Evolutionary conservation across 2,888 invertebrate species (phyloP), one percentile per base, ranked within the genome.

Genomic region (Mellilla xanthometata): DNA sequence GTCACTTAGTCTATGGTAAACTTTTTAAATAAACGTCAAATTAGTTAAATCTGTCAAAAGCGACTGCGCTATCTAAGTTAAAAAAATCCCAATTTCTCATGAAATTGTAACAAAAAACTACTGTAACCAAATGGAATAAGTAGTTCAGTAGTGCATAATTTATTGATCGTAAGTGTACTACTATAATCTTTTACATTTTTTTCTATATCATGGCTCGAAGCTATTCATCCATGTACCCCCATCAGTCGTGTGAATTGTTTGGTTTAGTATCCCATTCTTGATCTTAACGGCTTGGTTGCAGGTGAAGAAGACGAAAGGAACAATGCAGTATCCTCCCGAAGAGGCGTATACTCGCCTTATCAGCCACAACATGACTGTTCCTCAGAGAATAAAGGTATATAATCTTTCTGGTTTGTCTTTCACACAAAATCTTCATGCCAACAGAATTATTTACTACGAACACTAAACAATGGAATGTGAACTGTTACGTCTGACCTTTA

Each of bases 351-450:
- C 86, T 54, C 77, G 89, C 56, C 84, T 86, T 44, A 87, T 89
- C 65, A 89, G 87, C 71, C 88, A 89, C 62, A 86, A 88, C 52
- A 89, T 88, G 89, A 89, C 89, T 53, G 89, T 88, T 47, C 88
- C 89, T 42, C 89, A 89, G 69, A 78, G 89, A 57, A 89, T 89
- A 52, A 88, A 89, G 86, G 89, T 88, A 48, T 30, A 6, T 6
- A 19, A 19, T 19, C 15, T 19, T 3, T 19, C 6, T 6, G 6
- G 15, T 19, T 19, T 6, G 15, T 19, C 15, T 5, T 19, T 19
- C n/a, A n/a, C n/a, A 19, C 15, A 19, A 19, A n/a, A 19, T 19
- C 1, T 19, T 19, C 15, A 19, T n/a, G n/a, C n/a, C n/a, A n/a
- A n/a, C n/a, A n/a, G n/a, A n/a, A n/a, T n/a, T n/a, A n/a, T n/a